These are phyloP conservation scores for Cyanistes caeruleus DNA, from an alignment of 2,113 vertebrate species.

Conservation along the genomic window DNA sequence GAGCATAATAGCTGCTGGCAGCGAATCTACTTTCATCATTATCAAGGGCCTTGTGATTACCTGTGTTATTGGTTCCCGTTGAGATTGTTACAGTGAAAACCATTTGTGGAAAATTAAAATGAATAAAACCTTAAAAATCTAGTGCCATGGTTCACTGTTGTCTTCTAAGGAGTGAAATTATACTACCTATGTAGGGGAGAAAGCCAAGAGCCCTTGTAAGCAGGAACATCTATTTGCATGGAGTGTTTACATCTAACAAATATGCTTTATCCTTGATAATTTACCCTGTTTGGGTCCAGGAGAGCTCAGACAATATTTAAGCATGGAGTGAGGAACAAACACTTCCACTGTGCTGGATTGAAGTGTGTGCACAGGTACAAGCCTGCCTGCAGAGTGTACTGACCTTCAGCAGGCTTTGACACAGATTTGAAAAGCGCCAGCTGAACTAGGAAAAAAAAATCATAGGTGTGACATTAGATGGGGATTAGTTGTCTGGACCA, in stretches of 20 bases:
- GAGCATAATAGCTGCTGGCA: slow-evolving; percentile 1
- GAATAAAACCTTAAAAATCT: slow-evolving; percentile 13
- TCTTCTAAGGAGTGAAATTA: not conserved
- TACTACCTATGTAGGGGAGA: not conserved
- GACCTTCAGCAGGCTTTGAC: not conserved
- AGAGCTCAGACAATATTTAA: not conserved
- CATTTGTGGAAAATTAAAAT: slow-evolving; percentile 32
- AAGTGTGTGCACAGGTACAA: not conserved
- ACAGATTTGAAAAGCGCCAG: not conserved
- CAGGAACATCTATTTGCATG: not conserved
- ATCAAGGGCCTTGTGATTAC: slow-evolving; percentile 4
- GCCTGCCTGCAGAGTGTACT: not conserved
- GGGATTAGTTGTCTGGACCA: not conserved
- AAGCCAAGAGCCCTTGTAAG: slow-evolving; percentile 18
- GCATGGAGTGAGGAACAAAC: not conserved
- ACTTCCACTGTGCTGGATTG: not conserved
- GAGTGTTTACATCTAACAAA: not conserved
- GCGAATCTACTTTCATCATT: slow-evolving; percentile 7
- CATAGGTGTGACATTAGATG: not conserved
- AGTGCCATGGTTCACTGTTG: not conserved
- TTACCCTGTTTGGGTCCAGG: not conserved
- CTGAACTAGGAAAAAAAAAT: not conserved
- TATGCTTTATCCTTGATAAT: not conserved
- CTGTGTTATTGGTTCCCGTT: slow-evolving; percentile 19
- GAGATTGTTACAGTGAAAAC: slow-evolving; percentile 23